Evolutionary conservation across 1,140 invertebrate genomes (phyloP), one percentile per base, ranked within the genome.

Genomic region (Contarinia nasturtii): DNA sequence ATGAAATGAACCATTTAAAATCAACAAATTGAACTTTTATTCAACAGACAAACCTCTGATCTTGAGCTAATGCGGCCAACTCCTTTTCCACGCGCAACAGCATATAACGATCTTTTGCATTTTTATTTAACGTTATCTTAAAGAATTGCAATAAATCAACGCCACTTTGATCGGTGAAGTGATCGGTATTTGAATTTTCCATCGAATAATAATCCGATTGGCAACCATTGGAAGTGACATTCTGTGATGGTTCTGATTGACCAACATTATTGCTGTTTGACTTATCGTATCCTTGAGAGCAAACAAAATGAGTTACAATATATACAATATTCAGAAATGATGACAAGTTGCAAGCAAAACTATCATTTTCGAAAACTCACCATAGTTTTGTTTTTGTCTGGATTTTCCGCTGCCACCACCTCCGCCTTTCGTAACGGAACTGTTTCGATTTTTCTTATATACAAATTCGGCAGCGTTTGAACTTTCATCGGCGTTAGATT

Each of bases 1-100:
- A 7, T 42, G 41, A 8, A 8, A 17, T 17, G 19, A 27, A 45
- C 21, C 5, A 47, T 22, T 36, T 10, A n/a, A n/a, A n/a, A n/a
- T n/a, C n/a, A n/a, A n/a, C n/a, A n/a, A n/a, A n/a, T n/a, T n/a
- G n/a, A n/a, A n/a, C n/a, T n/a, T n/a, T n/a, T n/a, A n/a, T n/a
- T n/a, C n/a, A n/a, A n/a, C n/a, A n/a, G n/a, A 72, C 75, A 72
- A 71, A 90, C 77, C 79, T 77, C 40, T 75, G 75, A 55, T 93
- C 88, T 59, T 81, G 85, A 20, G 86, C 77, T 50, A 94, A 80
- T 40, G 75, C 75, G 47, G 80, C 76, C 45, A 95, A 65, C 58
- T 94, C 89, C 54, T 84, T 79, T 64, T 95, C 90, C 14, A 95
- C 82, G 56, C 81, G 80, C 10, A 94, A 64, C 48, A 95, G 64